Base-by-base conservation (phyloP, 1,140 invertebrate species). In the Oncopeltus fasciatus region DNA sequence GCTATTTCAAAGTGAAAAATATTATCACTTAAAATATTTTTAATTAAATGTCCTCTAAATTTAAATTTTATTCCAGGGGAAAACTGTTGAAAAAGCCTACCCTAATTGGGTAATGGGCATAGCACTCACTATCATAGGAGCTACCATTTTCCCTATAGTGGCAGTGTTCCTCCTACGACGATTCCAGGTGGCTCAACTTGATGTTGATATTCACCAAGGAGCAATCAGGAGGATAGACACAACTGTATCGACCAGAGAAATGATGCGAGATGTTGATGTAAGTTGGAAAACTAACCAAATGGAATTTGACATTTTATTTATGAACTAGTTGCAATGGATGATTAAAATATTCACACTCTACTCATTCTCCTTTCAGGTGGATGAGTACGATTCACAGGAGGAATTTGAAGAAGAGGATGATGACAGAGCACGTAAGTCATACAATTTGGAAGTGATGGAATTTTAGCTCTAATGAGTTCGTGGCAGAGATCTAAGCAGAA, bases 161-260 rank as follows among this genome's bases (percentile, higher is more conserved):
- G 78, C 85, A 21, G 88, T 93, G 29, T 87, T 88, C 70, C 74
- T 92, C 0, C 77, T 92, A 69, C 78, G 88, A 65, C 78, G 86
- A 67, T 91, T 88, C 79, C 88, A 91, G 72, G 88, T 84, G 70
- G 76, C 89, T 43, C 83, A 88, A 66, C 78, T 90, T 62, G 88
- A 92, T 69, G 79, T 88, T 66, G 84, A 90, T 71, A 91, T 91
- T 69, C 87, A 90, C 72, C 87, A 90, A 75, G 88, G 87, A 24
- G 88, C 87, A 62, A 92, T 92, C 71, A 78, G 88, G 65, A 80
- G 89, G 63, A 91, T 91, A 66, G 88, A 92, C 69, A 92, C 90
- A 12, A 91, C 90, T 0, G 88, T 90, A 14, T 92, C 88, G 1
- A 92, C 90, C n/a, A 90, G 90, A 72, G 88, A 90, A 73, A 92